phyloP scores from a whole-genome alignment of 2,113 vertebrate species.

The Morone chrysops region DNA sequence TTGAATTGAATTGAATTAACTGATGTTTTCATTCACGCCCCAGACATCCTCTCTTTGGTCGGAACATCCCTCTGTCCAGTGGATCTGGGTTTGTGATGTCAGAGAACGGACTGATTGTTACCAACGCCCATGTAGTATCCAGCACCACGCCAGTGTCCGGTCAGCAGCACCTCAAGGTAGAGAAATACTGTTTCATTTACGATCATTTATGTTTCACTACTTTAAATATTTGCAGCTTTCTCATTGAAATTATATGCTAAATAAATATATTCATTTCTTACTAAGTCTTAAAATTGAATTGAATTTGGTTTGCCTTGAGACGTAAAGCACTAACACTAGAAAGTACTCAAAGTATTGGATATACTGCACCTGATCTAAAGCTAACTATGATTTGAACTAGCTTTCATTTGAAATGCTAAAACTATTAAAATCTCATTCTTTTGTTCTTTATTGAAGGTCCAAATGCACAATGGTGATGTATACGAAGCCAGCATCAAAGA shows the following conservation, averaged over 20 bases:
- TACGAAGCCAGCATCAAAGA: constrained; percentile 92
- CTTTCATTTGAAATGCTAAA: not conserved
- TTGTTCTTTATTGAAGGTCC: constrained; percentile 78
- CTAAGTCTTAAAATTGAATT: too few species aligned
- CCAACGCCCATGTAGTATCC: constrained; percentile 94
- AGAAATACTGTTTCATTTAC: constrained; percentile 72
- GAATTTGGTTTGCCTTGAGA: too few species aligned
- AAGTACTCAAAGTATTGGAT: too few species aligned
- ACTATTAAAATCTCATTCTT: not conserved
- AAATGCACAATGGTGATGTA: constrained; percentile 89
- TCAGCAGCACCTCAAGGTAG: constrained; percentile 91
- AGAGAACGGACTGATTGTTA: constrained; percentile 91
- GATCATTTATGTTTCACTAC: not conserved
- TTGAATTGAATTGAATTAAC: too few species aligned
- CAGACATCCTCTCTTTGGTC: constrained; percentile 93
- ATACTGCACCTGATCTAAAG: not conserved
- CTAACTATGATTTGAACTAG: not conserved
- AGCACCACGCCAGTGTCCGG: constrained; percentile 86
- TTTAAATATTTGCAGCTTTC: not conserved
- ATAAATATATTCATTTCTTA: too few species aligned
- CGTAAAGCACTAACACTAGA: too few species aligned
- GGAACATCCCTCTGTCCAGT: constrained; percentile 91
- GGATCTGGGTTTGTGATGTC: constrained; percentile 96
- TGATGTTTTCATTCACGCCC: not conserved
- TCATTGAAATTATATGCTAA: too few species aligned